phyloP scores from a whole-genome alignment of 2,113 vertebrate species.

The Echinops telfairi region DNA sequence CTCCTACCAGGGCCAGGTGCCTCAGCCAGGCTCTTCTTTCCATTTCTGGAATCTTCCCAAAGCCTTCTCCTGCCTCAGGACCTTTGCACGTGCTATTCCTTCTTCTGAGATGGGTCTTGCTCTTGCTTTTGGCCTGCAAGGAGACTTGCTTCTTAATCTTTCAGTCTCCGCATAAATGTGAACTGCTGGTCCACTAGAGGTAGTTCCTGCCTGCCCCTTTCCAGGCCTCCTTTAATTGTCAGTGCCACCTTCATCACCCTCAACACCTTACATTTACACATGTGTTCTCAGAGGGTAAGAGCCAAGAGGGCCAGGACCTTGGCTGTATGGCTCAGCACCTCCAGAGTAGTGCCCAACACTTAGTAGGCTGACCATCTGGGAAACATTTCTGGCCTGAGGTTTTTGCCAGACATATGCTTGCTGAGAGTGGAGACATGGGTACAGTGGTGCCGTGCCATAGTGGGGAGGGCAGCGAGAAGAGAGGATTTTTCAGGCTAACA shows the following conservation, averaged over 20 bases:
- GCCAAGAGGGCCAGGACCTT: conserved; percentile 63
- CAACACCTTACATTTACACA: neutral
- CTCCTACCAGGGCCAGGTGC: neutral
- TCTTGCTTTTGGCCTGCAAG: neutral
- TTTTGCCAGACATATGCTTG: conserved; percentile 79
- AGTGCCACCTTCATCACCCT: conserved; percentile 1
- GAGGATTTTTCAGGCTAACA: conserved; percentile 25
- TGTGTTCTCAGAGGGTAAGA: conserved; percentile 44
- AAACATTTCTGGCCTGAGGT: conserved; percentile 67
- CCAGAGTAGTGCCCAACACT: conserved; percentile 60
- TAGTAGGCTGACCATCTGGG: conserved; percentile 79
- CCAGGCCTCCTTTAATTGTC: conserved; percentile 19
- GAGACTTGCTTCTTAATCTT: conserved; percentile 15
- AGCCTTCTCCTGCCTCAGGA: conserved; percentile 61
- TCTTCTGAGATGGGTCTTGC: conserved; percentile 11
- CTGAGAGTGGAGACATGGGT: conserved; percentile 65
- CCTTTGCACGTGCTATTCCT: conserved; percentile 62
- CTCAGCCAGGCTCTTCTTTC: conserved; percentile 27
- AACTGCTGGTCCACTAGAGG: neutral
- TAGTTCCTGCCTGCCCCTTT: neutral
- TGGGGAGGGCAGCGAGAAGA: conserved; percentile 17
- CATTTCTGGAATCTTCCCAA: conserved; percentile 39
- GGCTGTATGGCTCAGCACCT: conserved; percentile 1
- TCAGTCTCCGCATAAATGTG: conserved; percentile 12
- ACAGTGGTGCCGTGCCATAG: conserved; percentile 77